Evolutionary conservation across 1,140 invertebrate genomes (phyloP), one percentile per base, ranked within the genome.

Genomic region (Leptinotarsa lineolata): DNA sequence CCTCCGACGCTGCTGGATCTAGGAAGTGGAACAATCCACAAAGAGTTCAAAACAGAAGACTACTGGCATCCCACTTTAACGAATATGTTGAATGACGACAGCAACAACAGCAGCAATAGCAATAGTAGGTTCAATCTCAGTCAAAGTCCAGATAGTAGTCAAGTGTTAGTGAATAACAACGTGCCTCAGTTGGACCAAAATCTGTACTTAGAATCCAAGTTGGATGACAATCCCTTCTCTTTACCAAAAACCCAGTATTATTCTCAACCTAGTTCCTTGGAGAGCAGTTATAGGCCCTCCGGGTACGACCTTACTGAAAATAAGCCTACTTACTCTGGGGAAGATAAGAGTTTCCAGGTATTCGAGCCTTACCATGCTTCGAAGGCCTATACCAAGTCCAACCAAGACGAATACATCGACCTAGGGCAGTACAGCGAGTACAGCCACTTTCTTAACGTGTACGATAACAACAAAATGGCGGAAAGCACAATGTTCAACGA

Each of bases 1-100:
- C 91, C 91, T 0, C 88, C 91, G 0, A 92, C 91, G 0, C 85
- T 94, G 18, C 86, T 92, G 0, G 92, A 93, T 75, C 84, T 93
- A 0, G 90, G 89, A 0, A 92, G 91, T 78, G 90, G 90, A 0
- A 91, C 90, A 2, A 90, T 89, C 45, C 87, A 89, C 76, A 79
- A 82, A 73, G 84, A 85, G 73, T 86, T 87, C 3, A 86, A 88
- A 78, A 86, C 87, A 4, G 88, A 89, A 78, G 86, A 88, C 24
- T 84, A 81, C 65, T 84, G 82, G 83, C 74, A 74, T 22, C 77
- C 78, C 18, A 63, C 77, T 24, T 76, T 77, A 21, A 39, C 72
- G 6, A 76, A 68, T 1, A 77, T 71, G 69, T 72, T 80, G 11
- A 82, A 83, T 65, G 83, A 84, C 44, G 82, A 83, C 65, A 83